Base-by-base conservation (phyloP, 1,140 invertebrate genomes). In the Bacillus rossius region DNA sequence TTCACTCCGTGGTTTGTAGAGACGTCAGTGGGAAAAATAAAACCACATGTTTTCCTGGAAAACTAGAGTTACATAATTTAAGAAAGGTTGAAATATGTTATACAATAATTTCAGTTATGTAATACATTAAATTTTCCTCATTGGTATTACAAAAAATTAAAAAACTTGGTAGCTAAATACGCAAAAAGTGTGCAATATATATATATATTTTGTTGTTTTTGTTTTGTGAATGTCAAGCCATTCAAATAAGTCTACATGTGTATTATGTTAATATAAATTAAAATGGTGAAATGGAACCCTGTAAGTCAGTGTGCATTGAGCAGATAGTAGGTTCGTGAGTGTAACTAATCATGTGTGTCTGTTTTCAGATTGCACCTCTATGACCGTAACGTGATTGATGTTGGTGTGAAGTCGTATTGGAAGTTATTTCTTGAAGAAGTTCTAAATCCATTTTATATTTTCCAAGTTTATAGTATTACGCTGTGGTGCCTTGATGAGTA, bases 381-480 rank as follows among this genome's bases (percentile, higher is more conserved):
- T 55, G 53, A 42, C 23, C 19, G 25, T 25, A 55, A 55, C 29
- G 4, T 25, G 29, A 55, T 55, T 41, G 17, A n/a, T 16, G 40
- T 55, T 14, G 26, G 43, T 22, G 53, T 55, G n/a, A 55, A 55
- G 43, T 55, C 53, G 14, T 55, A 55, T 41, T 43, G 38, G 40
- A 10, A 25, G 25, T 42, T 55, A 8, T 55, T 55, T 23, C n/a
- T 91, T 13, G 70, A 92, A 13, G 91, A 94, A 76, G 83, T 90
- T 20, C 81, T 98, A 45, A 95, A 95, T 70, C 96, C 96, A 0
- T 98, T 97, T 75, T 98, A 98, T 73, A 87, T 98, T 47, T 96
- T 96, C 73, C 93, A 96, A 87, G 72, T 91, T 42, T 94, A 92
- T 71, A 92, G 90, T 8, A 80, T 94, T 10, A 74, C 81, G 2